Conservation (phyloP, 2,797 vertebrate species). For the Eremophila alpestris region DNA sequence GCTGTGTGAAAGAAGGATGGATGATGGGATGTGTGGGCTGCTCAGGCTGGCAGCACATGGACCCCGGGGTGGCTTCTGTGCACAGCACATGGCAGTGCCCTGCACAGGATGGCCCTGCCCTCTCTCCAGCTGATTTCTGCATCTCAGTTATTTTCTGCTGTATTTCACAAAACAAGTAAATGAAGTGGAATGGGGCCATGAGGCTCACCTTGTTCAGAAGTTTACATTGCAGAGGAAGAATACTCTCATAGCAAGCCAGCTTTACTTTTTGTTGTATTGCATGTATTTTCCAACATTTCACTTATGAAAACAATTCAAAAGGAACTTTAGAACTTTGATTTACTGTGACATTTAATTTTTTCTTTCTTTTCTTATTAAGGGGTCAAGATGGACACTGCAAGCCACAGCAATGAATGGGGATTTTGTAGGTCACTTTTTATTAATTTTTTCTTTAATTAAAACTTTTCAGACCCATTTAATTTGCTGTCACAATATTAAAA, state of each 20-base stretch:
- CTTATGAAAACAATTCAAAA: background rate
- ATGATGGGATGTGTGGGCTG: accelerated
- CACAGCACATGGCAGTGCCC: accelerated
- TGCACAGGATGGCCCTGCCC: background rate
- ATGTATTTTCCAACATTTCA: background rate
- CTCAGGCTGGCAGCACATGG: accelerated
- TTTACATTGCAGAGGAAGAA: background rate
- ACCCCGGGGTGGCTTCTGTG: accelerated
- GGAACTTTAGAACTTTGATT: background rate
- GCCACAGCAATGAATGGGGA: conserved; percentile 90
- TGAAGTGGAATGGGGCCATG: background rate
- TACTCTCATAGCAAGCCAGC: background rate
- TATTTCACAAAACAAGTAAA: background rate
- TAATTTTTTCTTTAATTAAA: background rate
- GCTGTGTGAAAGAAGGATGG: background rate
- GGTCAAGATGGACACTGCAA: conserved; percentile 95
- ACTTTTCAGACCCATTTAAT: background rate
- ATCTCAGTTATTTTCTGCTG: background rate
- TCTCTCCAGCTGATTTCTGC: background rate
- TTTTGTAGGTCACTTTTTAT: conserved; percentile 83
- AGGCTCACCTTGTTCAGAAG: background rate
- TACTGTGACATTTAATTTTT: background rate
- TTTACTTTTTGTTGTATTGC: background rate
- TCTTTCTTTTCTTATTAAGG: conserved; percentile 75
- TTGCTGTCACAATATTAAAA: background rate